These are phyloP conservation scores for Albula goreensis DNA, from an alignment of 2,113 vertebrate genomes.

Conservation along the genomic window DNA sequence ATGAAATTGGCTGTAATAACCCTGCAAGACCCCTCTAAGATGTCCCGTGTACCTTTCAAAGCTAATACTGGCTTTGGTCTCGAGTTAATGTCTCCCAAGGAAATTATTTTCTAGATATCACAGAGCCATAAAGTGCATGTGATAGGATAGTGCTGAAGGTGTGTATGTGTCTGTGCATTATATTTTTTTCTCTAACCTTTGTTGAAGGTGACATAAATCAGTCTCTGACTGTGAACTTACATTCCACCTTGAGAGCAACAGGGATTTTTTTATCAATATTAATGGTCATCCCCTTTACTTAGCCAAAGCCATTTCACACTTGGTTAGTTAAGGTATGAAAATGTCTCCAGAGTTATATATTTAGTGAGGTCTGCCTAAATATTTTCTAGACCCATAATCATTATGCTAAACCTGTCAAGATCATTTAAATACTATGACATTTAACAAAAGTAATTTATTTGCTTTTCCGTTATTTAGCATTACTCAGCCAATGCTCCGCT, in stretches of 20 bases:
- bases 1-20: background rate
- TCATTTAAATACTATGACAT: constrained; percentile 53
- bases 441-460: constrained; percentile 57
- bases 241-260: constrained; percentile 75
- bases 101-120: background rate
- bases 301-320: constrained; percentile 80
- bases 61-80: background rate
- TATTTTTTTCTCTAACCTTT: constrained; percentile 52
- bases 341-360: constrained; percentile 71
- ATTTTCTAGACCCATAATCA: constrained; percentile 67
- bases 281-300: constrained; percentile 75
- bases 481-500: constrained; percentile 31
- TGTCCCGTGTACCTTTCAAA: background rate
- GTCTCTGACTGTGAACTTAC: constrained; percentile 67
- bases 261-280: constrained; percentile 75
- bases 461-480: constrained; percentile 32
- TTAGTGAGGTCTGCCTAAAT: constrained; percentile 67
- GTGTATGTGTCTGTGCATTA: constrained; percentile 37
- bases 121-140: background rate
- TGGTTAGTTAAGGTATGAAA: constrained; percentile 72
- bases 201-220: constrained; percentile 77
- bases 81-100: background rate
- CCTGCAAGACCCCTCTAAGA: background rate
- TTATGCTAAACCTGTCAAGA: constrained; percentile 55
- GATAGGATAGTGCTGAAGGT: background rate